Conservation (phyloP, 2,888 invertebrate genomes). For the Pammene aurita region DNA sequence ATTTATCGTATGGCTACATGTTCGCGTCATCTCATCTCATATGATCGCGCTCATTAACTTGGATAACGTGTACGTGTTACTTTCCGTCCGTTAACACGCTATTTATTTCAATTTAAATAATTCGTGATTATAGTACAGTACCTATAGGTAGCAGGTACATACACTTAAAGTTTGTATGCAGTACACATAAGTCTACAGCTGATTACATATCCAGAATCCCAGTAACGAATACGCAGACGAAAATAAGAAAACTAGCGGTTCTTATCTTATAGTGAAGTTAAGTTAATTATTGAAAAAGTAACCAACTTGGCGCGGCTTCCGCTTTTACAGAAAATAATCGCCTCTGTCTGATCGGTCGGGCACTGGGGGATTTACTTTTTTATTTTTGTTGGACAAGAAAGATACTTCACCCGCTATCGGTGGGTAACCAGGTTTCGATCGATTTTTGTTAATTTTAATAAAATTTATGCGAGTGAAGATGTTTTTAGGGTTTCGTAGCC, state of each 20-base stretch:
- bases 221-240: not conserved
- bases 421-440: constrained; percentile 1
- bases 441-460: constrained; percentile 5
- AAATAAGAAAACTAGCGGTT: constrained; percentile 21
- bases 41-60: too few relatives aligned
- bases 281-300: constrained; percentile 38
- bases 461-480: not conserved
- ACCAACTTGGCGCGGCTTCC: constrained; percentile 33
- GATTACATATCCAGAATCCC: too few relatives aligned
- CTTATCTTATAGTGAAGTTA: constrained; percentile 14
- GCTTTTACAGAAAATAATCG: constrained; percentile 39
- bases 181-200: too few relatives aligned
- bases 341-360: constrained; percentile 30
- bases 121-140: too few relatives aligned
- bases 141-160: too few relatives aligned
- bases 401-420: constrained; percentile 26
- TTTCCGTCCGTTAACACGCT: too few relatives aligned
- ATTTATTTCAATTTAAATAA: too few relatives aligned
- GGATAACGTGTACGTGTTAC: too few relatives aligned
- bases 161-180: too few relatives aligned
- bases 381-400: constrained; percentile 32
- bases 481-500: too few relatives aligned
- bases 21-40: too few relatives aligned
- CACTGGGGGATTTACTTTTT: constrained; percentile 35
- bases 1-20: too few relatives aligned